Evolutionary conservation across 2,797 vertebrate genomes (phyloP).

Genomic region (Catamblyrhynchus diadema): DNA sequence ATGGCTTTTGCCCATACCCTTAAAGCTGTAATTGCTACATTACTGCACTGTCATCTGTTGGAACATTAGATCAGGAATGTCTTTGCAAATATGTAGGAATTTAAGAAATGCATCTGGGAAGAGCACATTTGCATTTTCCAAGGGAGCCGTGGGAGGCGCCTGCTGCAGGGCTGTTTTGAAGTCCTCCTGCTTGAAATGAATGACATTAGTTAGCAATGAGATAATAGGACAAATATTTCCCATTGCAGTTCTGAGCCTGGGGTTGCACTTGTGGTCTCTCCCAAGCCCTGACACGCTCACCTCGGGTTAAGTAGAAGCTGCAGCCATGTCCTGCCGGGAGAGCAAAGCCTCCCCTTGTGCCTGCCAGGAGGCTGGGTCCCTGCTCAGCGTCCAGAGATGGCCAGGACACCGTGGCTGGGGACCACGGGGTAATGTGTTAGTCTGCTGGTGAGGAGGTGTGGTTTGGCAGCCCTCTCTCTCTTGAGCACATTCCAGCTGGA

Average conservation of each 20-base stretch:
- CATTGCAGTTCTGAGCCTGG: not conserved
- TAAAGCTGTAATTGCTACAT: not conserved
- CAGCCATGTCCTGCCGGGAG: not conserved
- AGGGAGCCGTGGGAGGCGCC: not conserved
- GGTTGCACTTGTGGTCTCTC: not conserved
- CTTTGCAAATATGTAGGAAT: conserved; percentile 35
- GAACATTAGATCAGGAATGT: conserved; percentile 4
- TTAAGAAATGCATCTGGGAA: conserved; percentile 31
- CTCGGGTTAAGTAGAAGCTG: not conserved
- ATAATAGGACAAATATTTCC: conserved; percentile 2
- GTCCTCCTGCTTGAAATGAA: conserved; percentile 35
- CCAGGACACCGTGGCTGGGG: rapidly evolving
- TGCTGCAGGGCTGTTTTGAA: conserved; percentile 27
- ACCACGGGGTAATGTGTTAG: not conserved
- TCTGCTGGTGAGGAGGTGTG: not conserved
- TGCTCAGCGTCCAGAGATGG: rapidly evolving
- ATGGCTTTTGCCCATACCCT: not conserved
- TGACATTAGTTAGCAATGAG: conserved; percentile 15
- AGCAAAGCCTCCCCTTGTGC: rapidly evolving
- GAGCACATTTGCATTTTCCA: conserved; percentile 27
- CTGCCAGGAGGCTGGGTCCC: not conserved
- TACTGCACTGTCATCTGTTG: conserved; percentile 46
- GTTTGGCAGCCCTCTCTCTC: not conserved
- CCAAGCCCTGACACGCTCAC: not conserved
- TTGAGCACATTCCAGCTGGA: not conserved